Evolutionary conservation across 2,113 vertebrate species (phyloP), one percentile per base, ranked within the genome.

Genomic region (Apteryx mantelli): DNA sequence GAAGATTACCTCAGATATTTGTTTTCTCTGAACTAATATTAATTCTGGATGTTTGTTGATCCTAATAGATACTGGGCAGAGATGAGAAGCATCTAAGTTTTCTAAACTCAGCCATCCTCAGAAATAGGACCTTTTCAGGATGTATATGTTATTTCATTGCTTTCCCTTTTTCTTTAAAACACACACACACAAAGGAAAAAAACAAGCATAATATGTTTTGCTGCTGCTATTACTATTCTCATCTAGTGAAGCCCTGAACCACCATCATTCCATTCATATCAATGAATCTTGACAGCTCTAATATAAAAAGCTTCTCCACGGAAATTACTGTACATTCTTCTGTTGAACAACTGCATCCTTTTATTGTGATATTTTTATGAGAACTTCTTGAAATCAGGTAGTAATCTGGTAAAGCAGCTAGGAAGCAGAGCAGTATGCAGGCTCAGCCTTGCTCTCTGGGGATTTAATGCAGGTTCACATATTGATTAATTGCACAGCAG

Each of bases 241-340:
- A 58, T 32, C 55, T 55, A 55, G 30, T 42, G 40, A 32, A 88
- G 79, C 53, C 14, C 55, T 77, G 56, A 55, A 13, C 7, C 26
- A 70, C 60, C 42, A 82, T n/a, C 74, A 56, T 66, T 95, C 46
- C 56, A 7, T 73, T 96, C 58, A 58, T 38, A n/a, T 16, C 46
- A 91, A 82, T 56, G 22, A 93, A 91, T 90, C 56, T 32, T 55
- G 89, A 69, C 89, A 79, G 44, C 78, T 82, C 9, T 69, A 48
- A 88, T 86, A 89, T n/a, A 93, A 94, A 86, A 94, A 88, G 17
- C 79, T 58, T 86, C 52, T 95, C 24, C 74, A 93, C 94, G 56
- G 55, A 97, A 88, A 63, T 80, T 66, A 86, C 52, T 60, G 20
- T 32, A 20, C 80, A 88, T 73, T 96, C 77, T 89, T 52, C 55